These are phyloP conservation scores for Lamellibrachia columna DNA, from an alignment of 2,888 invertebrate genomes.

Conservation along the genomic window DNA sequence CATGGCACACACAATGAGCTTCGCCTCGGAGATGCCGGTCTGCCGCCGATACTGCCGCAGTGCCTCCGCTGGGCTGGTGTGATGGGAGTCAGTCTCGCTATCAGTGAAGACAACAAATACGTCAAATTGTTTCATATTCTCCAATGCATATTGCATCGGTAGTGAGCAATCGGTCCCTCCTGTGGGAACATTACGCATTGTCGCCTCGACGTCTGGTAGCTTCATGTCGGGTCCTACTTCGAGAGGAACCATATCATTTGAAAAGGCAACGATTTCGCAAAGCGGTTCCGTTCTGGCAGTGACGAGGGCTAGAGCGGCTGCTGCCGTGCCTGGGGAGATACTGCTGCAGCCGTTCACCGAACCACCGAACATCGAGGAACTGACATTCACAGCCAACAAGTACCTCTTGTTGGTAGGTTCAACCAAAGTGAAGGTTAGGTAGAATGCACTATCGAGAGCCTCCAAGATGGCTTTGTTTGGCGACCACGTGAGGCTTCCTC, in stretches of 20 bases:
- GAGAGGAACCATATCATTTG: conserved; percentile 40
- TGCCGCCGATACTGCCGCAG: conserved; percentile 72
- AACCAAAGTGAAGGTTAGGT: conserved; percentile 65
- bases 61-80: conserved; percentile 69
- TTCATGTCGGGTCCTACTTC: conserved; percentile 39
- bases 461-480: conserved; percentile 46
- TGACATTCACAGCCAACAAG: conserved; percentile 72
- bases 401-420: conserved; percentile 70
- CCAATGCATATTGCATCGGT: conserved; percentile 72
- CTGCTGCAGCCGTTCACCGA: conserved; percentile 66
- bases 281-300: conserved; percentile 55
- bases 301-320: conserved; percentile 68
- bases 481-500: conserved; percentile 59
- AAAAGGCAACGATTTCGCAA: conserved; percentile 49
- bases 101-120: conserved; percentile 80
- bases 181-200: conserved; percentile 39
- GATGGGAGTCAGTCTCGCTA: conserved; percentile 59
- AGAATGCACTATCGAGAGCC: conserved; percentile 60
- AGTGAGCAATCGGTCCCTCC: conserved; percentile 54
- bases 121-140: conserved; percentile 73
- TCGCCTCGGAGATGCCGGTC: conserved; percentile 56
- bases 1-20: conserved; percentile 57
- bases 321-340: conserved; percentile 70
- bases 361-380: conserved; percentile 64
- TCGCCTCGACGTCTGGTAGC: conserved; percentile 41